These are phyloP conservation scores for Phyllotreta striolata DNA, from an alignment of 2,888 invertebrate genomes.

Conservation along the genomic window DNA sequence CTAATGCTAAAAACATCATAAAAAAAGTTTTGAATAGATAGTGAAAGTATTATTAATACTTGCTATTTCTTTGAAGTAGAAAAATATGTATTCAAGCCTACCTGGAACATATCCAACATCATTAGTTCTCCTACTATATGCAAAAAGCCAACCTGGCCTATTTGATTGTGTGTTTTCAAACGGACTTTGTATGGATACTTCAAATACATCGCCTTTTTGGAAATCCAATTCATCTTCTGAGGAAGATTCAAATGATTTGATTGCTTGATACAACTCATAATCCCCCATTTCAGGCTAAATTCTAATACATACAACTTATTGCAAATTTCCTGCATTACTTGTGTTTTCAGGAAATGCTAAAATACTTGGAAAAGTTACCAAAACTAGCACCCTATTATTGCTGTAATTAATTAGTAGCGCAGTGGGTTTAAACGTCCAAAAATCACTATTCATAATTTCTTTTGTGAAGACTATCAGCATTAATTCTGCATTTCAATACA, in stretches of 20 bases:
- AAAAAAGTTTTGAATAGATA: no score
- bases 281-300: conserved; percentile 58
- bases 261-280: conserved; percentile 59
- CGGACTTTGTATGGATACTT: conserved; percentile 56
- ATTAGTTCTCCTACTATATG: conserved; percentile 59
- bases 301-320: conserved; percentile 39
- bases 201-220: conserved; percentile 60
- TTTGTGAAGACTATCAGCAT: conserved; percentile 18
- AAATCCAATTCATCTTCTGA: conserved; percentile 55
- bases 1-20: no score
- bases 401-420: background rate
- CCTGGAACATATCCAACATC: conserved; percentile 61
- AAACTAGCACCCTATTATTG: conserved; percentile 13
- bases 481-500: conserved; percentile 11
- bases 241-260: conserved; percentile 56
- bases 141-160: conserved; percentile 59
- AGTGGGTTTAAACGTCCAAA: conserved; percentile 33
- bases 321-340: conserved; percentile 47
- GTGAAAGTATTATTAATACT: no score
- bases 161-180: conserved; percentile 51
- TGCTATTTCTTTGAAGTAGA: background rate
- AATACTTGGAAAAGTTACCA: conserved; percentile 15
- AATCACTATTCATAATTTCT: conserved; percentile 37
- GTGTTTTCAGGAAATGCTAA: conserved; percentile 15
- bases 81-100: conserved; percentile 42